Base-by-base conservation (phyloP, 2,888 invertebrate genomes). In the Tinea trinotella region DNA sequence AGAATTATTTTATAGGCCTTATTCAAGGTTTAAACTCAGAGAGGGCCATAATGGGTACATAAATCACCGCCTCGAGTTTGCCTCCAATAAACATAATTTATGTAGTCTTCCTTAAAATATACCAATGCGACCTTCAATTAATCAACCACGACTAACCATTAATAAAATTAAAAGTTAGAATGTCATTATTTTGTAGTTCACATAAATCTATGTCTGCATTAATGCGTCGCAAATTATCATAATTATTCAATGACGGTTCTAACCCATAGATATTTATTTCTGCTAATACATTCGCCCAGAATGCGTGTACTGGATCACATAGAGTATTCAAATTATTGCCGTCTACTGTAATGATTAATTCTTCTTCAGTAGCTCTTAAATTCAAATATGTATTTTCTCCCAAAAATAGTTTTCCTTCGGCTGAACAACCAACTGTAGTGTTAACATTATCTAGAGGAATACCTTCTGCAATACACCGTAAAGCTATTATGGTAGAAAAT, bases 241-340 rank as follows among this genome's bases (percentile, higher is more conserved):
- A 89, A 61, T 85, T 84, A 56, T 86, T 85, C 6, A 70, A 52
- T 44, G 67, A 62, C 4, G 68, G 63, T 22, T 70, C 63, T 3
- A 87, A 65, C 3, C 86, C 86, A 54, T 76, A 87, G 3, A 86
- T 62, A 15, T 62, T 67, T 4, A 85, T 59, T 56, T 71, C 65
- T 35, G 57, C 59, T 1, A 86, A 61, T 1, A 46, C 56, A 10
- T 62, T 63, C 1, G 70, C 60, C 67, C 73, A 76, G 15, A 61
- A 48, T 15, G 65, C 61, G 53, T 58, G 44, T 7, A 13, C 54
- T 0, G 24, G 30, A 24, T 66, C 59, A 57, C 85, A 84, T 2
- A 78, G 57, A 1, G 64, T 46, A 10, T 56, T 57, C 17, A 69
- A 71, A 56, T 76, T 66, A 6, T 64, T 58, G 5, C 74, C 78